Evolutionary conservation across 2,888 invertebrate genomes (phyloP).

Genomic region (Latheticus oryzae): DNA sequence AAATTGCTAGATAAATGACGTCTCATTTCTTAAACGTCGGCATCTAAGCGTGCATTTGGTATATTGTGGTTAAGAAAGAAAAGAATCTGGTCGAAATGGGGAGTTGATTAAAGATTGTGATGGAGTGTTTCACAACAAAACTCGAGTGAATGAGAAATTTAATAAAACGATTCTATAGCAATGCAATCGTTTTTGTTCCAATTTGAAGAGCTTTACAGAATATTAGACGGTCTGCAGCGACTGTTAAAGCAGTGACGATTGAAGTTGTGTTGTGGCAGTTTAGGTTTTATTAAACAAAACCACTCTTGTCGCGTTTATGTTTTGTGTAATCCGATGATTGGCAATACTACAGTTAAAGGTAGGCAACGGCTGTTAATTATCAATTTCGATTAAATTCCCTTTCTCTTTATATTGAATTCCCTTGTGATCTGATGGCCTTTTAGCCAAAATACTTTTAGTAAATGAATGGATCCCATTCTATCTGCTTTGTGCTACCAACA

Average conservation of each 20-base stretch:
- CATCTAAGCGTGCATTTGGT: conserved; percentile 23
- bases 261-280: conserved; percentile 24
- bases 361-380: not conserved
- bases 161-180: conserved; percentile 19
- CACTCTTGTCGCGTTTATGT: conserved; percentile 31
- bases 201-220: conserved; percentile 8
- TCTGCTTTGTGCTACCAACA: conserved; percentile 9
- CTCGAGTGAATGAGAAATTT: conserved; percentile 19
- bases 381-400: conserved; percentile 1
- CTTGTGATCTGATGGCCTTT: too few relatives aligned
- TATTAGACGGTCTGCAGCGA: conserved; percentile 22
- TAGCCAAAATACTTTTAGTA: conserved; percentile 34
- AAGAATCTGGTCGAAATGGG: conserved; percentile 18
- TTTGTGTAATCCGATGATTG: conserved; percentile 32
- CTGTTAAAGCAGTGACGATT: conserved; percentile 4
- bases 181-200: conserved; percentile 20
- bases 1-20: conserved; percentile 17
- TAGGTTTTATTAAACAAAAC: conserved; percentile 36
- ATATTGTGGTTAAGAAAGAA: conserved; percentile 20
- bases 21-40: conserved; percentile 27
- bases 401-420: conserved; percentile 1
- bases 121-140: conserved; percentile 21
- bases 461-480: conserved; percentile 9
- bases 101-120: conserved; percentile 29
- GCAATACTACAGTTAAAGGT: conserved; percentile 30